Base-by-base conservation (phyloP, 2,888 invertebrate genomes). In the Diloba caeruleocephala region DNA sequence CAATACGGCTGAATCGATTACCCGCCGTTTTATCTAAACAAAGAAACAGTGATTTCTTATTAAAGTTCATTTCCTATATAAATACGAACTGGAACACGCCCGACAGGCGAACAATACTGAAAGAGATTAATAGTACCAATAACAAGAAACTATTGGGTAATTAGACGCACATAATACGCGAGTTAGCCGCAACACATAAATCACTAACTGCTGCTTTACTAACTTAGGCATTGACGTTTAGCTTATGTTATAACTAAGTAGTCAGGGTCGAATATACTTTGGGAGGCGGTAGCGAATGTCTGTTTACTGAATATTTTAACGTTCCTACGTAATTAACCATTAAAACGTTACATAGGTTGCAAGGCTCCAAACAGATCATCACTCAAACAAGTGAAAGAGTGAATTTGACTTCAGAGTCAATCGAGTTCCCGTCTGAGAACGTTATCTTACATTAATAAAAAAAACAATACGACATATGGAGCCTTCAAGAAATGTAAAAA, bases 91-190 rank as follows among this genome's bases (percentile, higher is more conserved):
- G n/a, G 7, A n/a, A 21, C 53, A 45, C 39, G 58, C 43, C 42
- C 12, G 31, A 39, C 19, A 26, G 41, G 13, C 26, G 7, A 62
- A 53, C 38, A 43, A 38, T 55, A 45, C 28, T 2, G 34, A 44
- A 67, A 67, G 62, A 67, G 68, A 64, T 64, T 64, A 64, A 64
- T 64, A 48, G 63, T 51, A 64, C 48, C 63, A 68, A 56, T 68
- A 68, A 56, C 64, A 67, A 63, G 54, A 48, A 62, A 62, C 68
- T 56, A 62, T 62, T 51, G 48, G 34, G 51, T 62, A 64, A 64
- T 64, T 62, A 68, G 44, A 51, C 63, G 46, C 41, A 56, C 46
- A 57, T 62, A 68, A 51, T 51, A n/a, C n/a, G 43, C 32, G 39
- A 7, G 21, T 9, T 14, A 31, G 23, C 37, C 44, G 44, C 56